phyloP scores from a whole-genome alignment of 2,888 invertebrate species.

The Eupelmus urozonus region DNA sequence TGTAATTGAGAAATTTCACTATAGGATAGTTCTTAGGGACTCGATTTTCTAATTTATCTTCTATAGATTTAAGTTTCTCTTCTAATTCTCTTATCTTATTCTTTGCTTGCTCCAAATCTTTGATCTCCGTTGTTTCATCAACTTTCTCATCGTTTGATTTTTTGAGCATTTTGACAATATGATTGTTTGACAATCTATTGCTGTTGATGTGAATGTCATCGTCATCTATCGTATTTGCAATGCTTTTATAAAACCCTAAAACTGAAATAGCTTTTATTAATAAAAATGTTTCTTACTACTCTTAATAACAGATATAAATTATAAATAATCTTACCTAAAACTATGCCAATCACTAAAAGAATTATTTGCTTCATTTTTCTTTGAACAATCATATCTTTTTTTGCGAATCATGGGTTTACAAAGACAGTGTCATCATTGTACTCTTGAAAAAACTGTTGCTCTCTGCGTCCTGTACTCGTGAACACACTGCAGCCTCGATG shows the following conservation, averaged over 20 bases:
- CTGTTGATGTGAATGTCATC: conserved; percentile 9
- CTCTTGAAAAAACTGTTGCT: conserved; percentile 5
- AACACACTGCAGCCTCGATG: conserved; percentile 5
- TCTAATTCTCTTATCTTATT: conserved; percentile 84
- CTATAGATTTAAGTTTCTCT: conserved; percentile 85
- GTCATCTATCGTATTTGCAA: conserved; percentile 71
- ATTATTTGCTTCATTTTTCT: conserved; percentile 75
- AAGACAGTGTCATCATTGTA: conserved; percentile 18
- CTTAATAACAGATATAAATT: conserved; percentile 22
- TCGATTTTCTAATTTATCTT: conserved; percentile 81
- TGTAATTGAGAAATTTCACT: conserved; percentile 94
- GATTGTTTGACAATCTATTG: conserved; percentile 18
- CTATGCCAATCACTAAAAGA: conserved; percentile 69
- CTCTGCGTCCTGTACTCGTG: conserved; percentile 1
- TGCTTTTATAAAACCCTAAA: conserved; percentile 76
- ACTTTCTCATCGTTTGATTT: conserved; percentile 38
- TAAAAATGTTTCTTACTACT: conserved; percentile 1
- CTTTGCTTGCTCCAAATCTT: conserved; percentile 82
- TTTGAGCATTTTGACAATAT: conserved; percentile 52
- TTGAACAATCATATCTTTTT: conserved; percentile 66
- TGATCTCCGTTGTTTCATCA: conserved; percentile 66
- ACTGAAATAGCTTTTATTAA: conserved; percentile 69
- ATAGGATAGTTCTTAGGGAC: conserved; percentile 90
- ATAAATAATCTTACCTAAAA: conserved; percentile 70
- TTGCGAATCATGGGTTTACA: conserved; percentile 14